Base-by-base conservation (phyloP, 2,888 invertebrate species). In the Dysmachus trigonus region DNA sequence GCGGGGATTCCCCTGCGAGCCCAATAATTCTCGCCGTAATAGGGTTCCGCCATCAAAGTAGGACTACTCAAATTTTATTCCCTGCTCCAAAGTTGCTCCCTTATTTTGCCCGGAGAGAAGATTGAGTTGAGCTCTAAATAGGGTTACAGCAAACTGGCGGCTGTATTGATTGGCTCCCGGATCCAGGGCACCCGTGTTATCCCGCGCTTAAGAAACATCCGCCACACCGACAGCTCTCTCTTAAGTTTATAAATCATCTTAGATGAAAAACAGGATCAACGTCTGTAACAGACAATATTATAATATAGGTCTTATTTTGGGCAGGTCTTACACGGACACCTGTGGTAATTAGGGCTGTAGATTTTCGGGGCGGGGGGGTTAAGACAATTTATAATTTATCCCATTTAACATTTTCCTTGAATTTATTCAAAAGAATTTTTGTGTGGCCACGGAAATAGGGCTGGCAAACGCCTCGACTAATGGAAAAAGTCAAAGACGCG, bases 31-130 rank as follows among this genome's bases (percentile, higher is more conserved):
- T 27, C 15, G 47, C 27, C 38, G 77, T 77, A 77, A 77, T 77
- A 77, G 77, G 47, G 41, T n/a, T 51, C 15, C 27, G 47, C 77
- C 47, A 30, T 77, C 77, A 27, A 47, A 77, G 47, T 77, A 27
- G 77, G 47, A 27, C 77, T 77, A 47, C 47, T 77, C 47, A 77
- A 77, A 77, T 41, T 77, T 77, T 77, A 77, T 77, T 77, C 8
- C 27, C 77, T 13, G 41, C 7, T 76, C 8, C 27, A 22, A 62
- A 62, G 62, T 62, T 62, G 22, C 27, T 51, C 47, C 47, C 62
- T 10, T 62, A 62, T 62, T 62, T 62, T 62, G n/a, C 18, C 3
- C 10, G 13, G 27, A 22, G 62, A 62, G n/a, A n/a, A n/a, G n/a
- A n/a, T n/a, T n/a, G n/a, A n/a, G n/a, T 62, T 62, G 62, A 62